Evolutionary conservation across 2,113 vertebrate species (phyloP).

Genomic region (Carlito syrichta): DNA sequence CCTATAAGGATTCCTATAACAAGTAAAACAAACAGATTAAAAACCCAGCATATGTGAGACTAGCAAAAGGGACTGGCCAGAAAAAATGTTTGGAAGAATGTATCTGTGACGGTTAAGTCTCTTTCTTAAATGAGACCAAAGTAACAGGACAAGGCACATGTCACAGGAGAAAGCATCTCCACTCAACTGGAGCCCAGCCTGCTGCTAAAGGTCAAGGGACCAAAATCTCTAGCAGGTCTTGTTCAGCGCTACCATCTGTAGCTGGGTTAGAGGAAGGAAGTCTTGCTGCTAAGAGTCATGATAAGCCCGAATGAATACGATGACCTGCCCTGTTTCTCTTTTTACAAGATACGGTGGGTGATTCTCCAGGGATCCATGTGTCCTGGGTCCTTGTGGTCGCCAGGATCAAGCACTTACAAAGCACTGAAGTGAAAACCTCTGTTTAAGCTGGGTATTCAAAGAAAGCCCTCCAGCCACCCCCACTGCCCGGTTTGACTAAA

Average conservation of each 20-base stretch:
- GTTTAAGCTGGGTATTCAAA: background rate
- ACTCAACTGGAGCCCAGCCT: background rate
- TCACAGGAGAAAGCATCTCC: background rate
- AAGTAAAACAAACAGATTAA: background rate
- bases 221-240: background rate
- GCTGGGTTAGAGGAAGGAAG: background rate
- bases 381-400: constrained; percentile 45
- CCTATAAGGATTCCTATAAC: background rate
- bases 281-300: background rate
- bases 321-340: background rate
- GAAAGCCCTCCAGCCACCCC: background rate
- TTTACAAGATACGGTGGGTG: background rate
- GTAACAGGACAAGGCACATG: background rate
- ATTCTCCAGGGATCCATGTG: background rate
- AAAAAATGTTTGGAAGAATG: background rate
- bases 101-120: constrained; percentile 23
- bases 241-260: background rate
- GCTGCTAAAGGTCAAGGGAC: constrained; percentile 45
- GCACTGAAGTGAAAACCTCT: background rate
- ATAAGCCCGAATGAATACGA: background rate
- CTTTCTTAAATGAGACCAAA: constrained; percentile 20
- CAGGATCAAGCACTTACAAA: background rate
- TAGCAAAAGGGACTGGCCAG: background rate
- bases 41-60: background rate
- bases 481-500: background rate